Conservation (phyloP, 2,888 invertebrate species). For the Diarsia rubi region DNA sequence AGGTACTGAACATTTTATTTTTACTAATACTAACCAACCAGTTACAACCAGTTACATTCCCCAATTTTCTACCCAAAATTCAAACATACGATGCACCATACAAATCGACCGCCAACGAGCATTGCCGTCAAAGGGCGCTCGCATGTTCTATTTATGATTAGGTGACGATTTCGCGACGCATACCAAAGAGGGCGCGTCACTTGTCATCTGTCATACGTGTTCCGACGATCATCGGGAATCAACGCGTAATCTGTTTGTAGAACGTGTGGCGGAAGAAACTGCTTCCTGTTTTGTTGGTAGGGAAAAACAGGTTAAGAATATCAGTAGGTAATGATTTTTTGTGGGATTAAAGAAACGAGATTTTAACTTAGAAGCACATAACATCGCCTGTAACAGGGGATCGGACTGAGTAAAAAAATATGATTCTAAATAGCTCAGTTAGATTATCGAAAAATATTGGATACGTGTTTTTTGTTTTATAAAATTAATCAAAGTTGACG, state of each 20-base stretch:
- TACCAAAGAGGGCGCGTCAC: conserved; percentile 79
- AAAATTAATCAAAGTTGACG: no score
- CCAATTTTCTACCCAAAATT: conserved; percentile 28
- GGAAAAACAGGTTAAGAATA: not conserved
- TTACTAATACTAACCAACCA: not conserved
- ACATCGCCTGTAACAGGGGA: no score
- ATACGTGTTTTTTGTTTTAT: no score
- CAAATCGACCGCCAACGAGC: conserved; percentile 48
- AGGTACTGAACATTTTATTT: no score
- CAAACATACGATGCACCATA: conserved; percentile 45
- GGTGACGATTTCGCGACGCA: conserved; percentile 73
- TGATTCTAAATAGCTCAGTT: no score
- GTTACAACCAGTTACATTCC: not conserved
- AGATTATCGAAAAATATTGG: no score
- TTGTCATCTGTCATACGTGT: conserved; percentile 75
- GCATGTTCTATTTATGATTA: conserved; percentile 78
- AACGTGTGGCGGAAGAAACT: conserved; percentile 37
- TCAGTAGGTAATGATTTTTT: not conserved
- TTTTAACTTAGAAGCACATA: not conserved
- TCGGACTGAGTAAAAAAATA: no score
- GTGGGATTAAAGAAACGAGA: not conserved
- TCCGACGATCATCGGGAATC: conserved; percentile 70
- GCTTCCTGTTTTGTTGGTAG: conserved; percentile 1
- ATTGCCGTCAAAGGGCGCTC: conserved; percentile 65
- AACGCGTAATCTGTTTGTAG: conserved; percentile 66